Evolutionary conservation across 2,888 invertebrate genomes (phyloP), one percentile per base, ranked within the genome.

Genomic region (Ochropleura plecta): DNA sequence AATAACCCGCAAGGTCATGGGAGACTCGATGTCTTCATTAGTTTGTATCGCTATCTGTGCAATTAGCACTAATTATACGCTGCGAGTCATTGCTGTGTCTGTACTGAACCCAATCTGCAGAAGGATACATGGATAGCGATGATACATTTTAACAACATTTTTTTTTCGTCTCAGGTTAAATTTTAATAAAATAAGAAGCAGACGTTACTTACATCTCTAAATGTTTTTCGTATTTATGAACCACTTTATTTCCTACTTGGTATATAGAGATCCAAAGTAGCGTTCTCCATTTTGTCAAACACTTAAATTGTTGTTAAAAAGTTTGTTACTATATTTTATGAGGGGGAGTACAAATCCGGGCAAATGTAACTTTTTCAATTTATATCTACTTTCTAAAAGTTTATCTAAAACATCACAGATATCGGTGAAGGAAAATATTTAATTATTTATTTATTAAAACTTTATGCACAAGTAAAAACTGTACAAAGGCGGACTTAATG

Each of bases 1-100:
- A 83, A 75, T 79, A 70, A 75, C 70, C 49, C 46, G 48, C 72
- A 74, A 79, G 87, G 82, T 73, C 77, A 81, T 86, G 82, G 80
- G 88, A 88, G 76, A 79, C 63, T 68, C 62, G 78, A 68, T 78
- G 80, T 77, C 86, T 84, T 76, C 86, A 86, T 79, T 80, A 68
- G 70, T 60, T 64, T 46, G 71, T 60, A 78, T 65, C 55, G 62
- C 60, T 59, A 70, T 68, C 60, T 60, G 42, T 49, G 55, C 82
- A 68, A 82, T 85, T 82, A 68, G 57, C 46, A 64, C 60, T 49
- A 82, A 82, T 85, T 82, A 85, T 18, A 64, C 48, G 44, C n/a
- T 20, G 10, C 49, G 3, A 12, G 49, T 59, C 46, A 73, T 82
- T 73, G 60, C 57, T 48, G 51, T 16, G 55, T 14, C 46, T 67